Evolutionary conservation across 2,797 vertebrate genomes (phyloP).

Genomic region (Helarctos malayanus): DNA sequence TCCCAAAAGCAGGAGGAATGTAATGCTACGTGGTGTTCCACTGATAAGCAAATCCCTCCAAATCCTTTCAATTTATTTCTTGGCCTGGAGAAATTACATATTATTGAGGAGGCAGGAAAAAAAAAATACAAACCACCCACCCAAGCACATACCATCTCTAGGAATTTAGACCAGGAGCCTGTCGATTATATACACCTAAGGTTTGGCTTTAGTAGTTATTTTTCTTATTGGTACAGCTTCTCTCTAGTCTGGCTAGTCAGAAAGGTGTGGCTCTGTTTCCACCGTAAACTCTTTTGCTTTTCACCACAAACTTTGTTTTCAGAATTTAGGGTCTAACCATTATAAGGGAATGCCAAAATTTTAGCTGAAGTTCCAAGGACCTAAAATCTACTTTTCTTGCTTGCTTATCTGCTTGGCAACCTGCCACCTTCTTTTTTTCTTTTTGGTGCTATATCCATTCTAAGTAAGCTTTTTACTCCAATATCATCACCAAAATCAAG

Average conservation of each 20-base stretch:
- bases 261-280: constrained; percentile 63
- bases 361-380: not conserved
- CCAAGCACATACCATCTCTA: constrained; percentile 82
- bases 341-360: not conserved
- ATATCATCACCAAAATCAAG: not conserved
- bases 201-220: constrained; percentile 37
- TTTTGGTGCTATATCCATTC: not conserved
- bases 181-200: constrained; percentile 81
- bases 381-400: not conserved
- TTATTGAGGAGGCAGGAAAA: constrained; percentile 89
- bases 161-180: constrained; percentile 86
- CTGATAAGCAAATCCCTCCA: constrained; percentile 94
- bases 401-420: not conserved
- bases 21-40: constrained; percentile 89
- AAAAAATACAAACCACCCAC: constrained; percentile 69
- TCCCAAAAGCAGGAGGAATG: constrained; percentile 89
- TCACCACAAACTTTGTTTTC: not conserved
- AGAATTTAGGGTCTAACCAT: not conserved
- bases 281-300: not conserved
- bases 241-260: constrained; percentile 66
- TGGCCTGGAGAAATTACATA: constrained; percentile 91
- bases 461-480: not conserved
- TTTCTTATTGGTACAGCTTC: not conserved
- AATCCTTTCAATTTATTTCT: constrained; percentile 94
- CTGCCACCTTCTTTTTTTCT: fast-evolving